Base-by-base conservation (phyloP, 1,140 invertebrate species). In the Drosophila fuyamai region DNA sequence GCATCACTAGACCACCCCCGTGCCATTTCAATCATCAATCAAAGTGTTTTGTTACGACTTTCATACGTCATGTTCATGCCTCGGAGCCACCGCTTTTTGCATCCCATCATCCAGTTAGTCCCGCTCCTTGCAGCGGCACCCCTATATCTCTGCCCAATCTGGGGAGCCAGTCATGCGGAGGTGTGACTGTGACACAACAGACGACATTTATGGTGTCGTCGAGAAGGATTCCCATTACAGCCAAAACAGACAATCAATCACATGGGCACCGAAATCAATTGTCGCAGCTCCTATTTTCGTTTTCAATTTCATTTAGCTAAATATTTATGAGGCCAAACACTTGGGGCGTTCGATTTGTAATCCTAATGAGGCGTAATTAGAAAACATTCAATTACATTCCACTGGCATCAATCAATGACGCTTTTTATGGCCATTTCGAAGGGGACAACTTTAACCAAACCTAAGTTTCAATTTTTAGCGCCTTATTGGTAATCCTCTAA, bases 11-110 rank as follows among this genome's bases (percentile, higher is more conserved):
- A 32, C n/a, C 55, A 47, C 13, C 14, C 18, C 23, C 38, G 7
- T 43, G 48, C 35, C 55, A 74, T 83, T 88, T 77, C 79, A 77
- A 88, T 88, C 83, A 88, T 88, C 83, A 88, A 88, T 88, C 83
- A 88, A 88, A 88, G 84, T 88, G 83, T 88, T 88, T 88, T 80
- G 83, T 88, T 88, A 83, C 83, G 79, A 88, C 76, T 88, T 89
- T 83, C 59, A 73, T 88, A 78, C 77, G 83, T 89, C 84, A 89
- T 88, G 83, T 88, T 48, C 72, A 76, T 76, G 71, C 54, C 73
- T 29, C 51, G 13, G 54, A 65, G 60, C 18, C 67, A 59, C 40
- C 47, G 54, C 60, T 61, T 50, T 63, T 68, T 68, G 65, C 65
- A 68, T 66, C 44, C 47, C 61, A 68, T 43, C 36, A 68, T 43